Conservation (phyloP, 2,797 vertebrate genomes). For the Peromyscus aztecus region DNA sequence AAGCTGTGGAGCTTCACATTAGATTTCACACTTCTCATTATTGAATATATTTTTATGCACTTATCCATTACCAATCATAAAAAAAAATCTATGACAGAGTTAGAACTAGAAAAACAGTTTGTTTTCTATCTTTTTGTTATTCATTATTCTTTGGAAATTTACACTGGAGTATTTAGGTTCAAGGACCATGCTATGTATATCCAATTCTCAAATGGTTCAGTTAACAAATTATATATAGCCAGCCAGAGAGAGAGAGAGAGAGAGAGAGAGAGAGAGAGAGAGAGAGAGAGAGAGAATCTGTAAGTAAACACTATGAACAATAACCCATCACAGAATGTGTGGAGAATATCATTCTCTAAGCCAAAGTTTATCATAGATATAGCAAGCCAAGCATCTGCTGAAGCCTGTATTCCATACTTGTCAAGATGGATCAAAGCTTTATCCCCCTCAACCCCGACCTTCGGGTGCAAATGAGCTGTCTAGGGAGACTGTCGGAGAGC, state of each 20-base stretch:
- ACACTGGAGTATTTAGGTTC: background rate
- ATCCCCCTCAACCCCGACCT: background rate
- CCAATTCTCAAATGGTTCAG: background rate
- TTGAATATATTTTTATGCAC: background rate
- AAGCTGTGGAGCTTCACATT: background rate
- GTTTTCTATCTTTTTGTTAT: background rate
- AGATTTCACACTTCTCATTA: background rate
- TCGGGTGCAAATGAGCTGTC: conserved; percentile 60
- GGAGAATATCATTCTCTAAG: conserved; percentile 28
- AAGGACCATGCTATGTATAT: background rate
- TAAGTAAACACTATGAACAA: conserved; percentile 16
- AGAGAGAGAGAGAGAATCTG: background rate
- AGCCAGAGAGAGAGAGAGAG: no score
- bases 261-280: background rate
- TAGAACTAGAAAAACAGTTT: background rate
- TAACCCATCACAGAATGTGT: background rate
- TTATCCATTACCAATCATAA: background rate
- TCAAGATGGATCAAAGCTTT: conserved; percentile 41
- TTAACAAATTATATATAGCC: background rate
- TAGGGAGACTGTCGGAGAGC: conserved; percentile 20
- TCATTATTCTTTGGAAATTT: conserved; percentile 9
- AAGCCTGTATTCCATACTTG: background rate
- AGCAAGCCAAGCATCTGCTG: background rate
- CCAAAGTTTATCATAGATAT: background rate
- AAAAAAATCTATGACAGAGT: background rate